Conservation (phyloP, 2,888 invertebrate genomes). For the Polydrusus cervinus region DNA sequence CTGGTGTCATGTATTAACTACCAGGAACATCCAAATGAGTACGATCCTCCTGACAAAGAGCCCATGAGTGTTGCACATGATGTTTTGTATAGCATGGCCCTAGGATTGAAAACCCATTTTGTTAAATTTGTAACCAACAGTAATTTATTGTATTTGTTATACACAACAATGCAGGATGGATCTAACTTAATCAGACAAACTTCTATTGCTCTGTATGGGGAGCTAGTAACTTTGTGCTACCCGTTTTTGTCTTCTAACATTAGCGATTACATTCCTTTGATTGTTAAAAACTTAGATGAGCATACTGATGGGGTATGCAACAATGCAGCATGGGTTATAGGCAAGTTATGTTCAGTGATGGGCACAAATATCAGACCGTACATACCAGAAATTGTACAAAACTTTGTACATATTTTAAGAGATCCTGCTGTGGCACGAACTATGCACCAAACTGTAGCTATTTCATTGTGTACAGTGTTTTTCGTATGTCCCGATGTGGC, state of each 20-base stretch:
- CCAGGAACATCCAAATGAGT: conserved; percentile 78
- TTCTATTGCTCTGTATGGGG: conserved; percentile 84
- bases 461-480: conserved; percentile 99
- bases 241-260: conserved; percentile 96
- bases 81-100: conserved; percentile 81
- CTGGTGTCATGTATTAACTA: conserved; percentile 78
- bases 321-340: conserved; percentile 99
- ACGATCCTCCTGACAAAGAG: conserved; percentile 80
- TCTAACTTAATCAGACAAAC: conserved; percentile 84
- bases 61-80: conserved; percentile 86
- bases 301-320: conserved; percentile 98
- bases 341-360: conserved; percentile 97
- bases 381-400: conserved; percentile 89
- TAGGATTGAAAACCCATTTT: conserved; percentile 81
- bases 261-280: conserved; percentile 94
- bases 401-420: conserved; percentile 95
- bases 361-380: conserved; percentile 94
- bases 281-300: conserved; percentile 96
- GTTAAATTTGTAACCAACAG: conserved; percentile 79
- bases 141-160: conserved; percentile 79
- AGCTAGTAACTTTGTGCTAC: conserved; percentile 83
- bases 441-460: conserved; percentile 98
- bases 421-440: conserved; percentile 96
- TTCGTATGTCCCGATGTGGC: conserved; percentile 97
- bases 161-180: conserved; percentile 83